Evolutionary conservation across 2,113 vertebrate genomes (phyloP).

Genomic region (Phalacrocorax brasilianus): DNA sequence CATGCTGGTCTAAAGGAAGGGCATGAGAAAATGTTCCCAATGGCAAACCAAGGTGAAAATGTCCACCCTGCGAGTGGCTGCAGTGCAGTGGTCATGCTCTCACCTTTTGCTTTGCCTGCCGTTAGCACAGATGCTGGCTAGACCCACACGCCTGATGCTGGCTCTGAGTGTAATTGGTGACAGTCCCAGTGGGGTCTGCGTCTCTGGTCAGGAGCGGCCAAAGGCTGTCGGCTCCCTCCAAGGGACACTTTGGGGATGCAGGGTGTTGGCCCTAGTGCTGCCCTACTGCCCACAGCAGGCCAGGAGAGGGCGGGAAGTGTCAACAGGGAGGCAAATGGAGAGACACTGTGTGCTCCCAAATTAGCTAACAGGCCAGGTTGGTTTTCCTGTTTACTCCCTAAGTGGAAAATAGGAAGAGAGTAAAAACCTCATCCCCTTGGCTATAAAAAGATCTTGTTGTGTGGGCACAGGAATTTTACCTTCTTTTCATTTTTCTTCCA

Average conservation of each 20-base stretch:
- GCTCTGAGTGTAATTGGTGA: not conserved
- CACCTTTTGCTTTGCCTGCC: not conserved
- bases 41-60: not conserved
- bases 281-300: not conserved
- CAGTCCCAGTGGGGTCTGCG: rapidly evolving
- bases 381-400: slow-evolving; percentile 60
- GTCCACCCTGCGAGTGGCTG: rapidly evolving
- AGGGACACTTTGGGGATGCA: rapidly evolving
- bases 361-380: slow-evolving; percentile 29
- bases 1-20: not conserved
- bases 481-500: not conserved
- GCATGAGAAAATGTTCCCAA: rapidly evolving
- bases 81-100: rapidly evolving
- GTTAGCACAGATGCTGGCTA: not conserved
- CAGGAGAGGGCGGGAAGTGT: not conserved
- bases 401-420: slow-evolving; percentile 17
- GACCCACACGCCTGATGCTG: rapidly evolving
- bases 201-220: rapidly evolving
- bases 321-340: rapidly evolving
- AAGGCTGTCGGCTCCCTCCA: not conserved
- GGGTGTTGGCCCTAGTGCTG: rapidly evolving
- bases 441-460: slow-evolving; percentile 1
- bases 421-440: not conserved
- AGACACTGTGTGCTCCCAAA: not conserved
- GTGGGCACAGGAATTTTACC: not conserved